These are phyloP conservation scores for Potamilus streckersoni DNA, from an alignment of 1,140 invertebrate species.

Conservation along the genomic window DNA sequence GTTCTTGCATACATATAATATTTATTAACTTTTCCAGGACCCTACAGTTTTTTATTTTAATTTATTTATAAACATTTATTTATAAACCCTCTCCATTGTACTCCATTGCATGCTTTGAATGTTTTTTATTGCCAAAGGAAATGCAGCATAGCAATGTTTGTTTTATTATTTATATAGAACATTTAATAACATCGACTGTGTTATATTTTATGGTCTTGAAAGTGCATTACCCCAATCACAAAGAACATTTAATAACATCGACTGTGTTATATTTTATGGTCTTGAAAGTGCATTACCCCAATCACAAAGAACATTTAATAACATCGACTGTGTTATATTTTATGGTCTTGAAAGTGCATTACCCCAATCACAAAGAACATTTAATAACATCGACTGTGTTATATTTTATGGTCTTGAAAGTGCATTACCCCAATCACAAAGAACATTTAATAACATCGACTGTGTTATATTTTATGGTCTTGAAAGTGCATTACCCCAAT, in stretches of 20 bases:
- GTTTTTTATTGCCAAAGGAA: not conserved
- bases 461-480: slow-evolving; percentile 72
- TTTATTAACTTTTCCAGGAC: no score
- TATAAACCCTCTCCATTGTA: not conserved
- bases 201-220: no score
- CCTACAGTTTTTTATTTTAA: no score
- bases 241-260: no score
- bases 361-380: slow-evolving; percentile 77
- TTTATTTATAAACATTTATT: not conserved
- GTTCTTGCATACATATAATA: no score
- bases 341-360: slow-evolving; percentile 81
- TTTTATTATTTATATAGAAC: not conserved
- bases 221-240: no score
- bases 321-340: not conserved
- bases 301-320: not conserved
- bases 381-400: not conserved
- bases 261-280: slow-evolving; percentile 69
- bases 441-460: slow-evolving; percentile 53
- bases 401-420: slow-evolving; percentile 77
- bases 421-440: slow-evolving; percentile 80
- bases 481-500: slow-evolving; percentile 82
- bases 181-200: no score
- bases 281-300: slow-evolving; percentile 67
- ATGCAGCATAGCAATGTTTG: not conserved
- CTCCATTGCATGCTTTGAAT: not conserved